Base-by-base conservation (phyloP, 2,113 vertebrate species). In the Alligator sinensis region DNA sequence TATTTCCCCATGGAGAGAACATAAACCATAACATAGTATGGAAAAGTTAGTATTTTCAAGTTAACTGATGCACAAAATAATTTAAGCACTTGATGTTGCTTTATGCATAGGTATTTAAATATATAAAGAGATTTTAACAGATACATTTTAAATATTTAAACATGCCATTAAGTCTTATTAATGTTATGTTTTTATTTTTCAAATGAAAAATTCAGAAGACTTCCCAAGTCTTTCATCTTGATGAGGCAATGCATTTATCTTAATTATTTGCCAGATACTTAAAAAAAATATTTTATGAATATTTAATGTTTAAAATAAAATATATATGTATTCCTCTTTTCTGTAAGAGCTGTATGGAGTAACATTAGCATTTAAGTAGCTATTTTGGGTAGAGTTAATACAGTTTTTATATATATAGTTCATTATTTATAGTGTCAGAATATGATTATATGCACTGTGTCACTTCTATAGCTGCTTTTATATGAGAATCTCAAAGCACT, bases 121-220 rank as follows among this genome's bases (percentile, higher is more conserved):
- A 83, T 75, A 66, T 57, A 66, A 30, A 66, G 58, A 80, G 6
- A 14, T 74, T 83, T 86, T 76, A 27, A 21, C 25, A 58, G 87
- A 57, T 4, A 5, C 63, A 93, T 90, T 83, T 88, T 93, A 80
- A 93, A 90, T 90, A 83, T 87, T 93, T 87, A 93, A 83, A n/a
- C n/a, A 84, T 62, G 28, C 75, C 21, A 80, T 93, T 93, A 84
- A 68, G 57, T 93, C 88, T 28, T 87, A 90, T 90, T 83, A 87
- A 60, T 61, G n/a, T 87, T 80, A 93, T 66, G 38, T 18, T 83
- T 80, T 90, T 76, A 61, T 76, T 93, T 93, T 83, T 76, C 30
- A 68, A 74, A 87, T 58, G 3, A 80, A 80, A 90, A 90, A 80
- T 62, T 90, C 64, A 60, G 54, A 82, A 77, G 54, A 58, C 77